Evolutionary conservation across 2,888 invertebrate species (phyloP), one percentile per base, ranked within the genome.

Genomic region (Cheilosia grossa): DNA sequence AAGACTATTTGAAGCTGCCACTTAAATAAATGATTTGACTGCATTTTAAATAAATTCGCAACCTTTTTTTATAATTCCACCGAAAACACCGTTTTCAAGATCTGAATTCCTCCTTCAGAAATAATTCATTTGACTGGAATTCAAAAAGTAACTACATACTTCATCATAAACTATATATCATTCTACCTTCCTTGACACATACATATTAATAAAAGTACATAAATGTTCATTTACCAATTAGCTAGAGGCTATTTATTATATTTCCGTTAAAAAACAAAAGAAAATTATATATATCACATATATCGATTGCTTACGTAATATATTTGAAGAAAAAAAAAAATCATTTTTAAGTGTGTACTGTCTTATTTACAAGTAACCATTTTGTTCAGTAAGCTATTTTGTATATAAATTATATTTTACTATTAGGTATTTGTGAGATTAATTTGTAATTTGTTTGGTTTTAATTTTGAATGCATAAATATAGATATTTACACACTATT

Each of bases 241-340:
- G 80, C 83, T 80, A 85, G 75, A 85, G 80, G 75, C 74, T 85
- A 75, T 66, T 81, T 85, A 75, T 66, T 81, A 42, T 72, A 75
- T 70, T 80, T 82, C 54, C 33, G 66, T 70, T 82, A 40, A 67
- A n/a, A 66, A 17, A 69, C 15, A 42, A 67, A 66, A 17, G 69
- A 19, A 42, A 17, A 47, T 44, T 49, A 58, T 17, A 58, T 69
- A 40, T 17, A 47, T 33, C 21, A 13, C 0, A 19, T 37, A 51
- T 17, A 69, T 58, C 33, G 58, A 51, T 54, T 47, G 44, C 42
- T 44, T 58, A 58, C n/a, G 27, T 24, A 51, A 21, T 19, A 9
- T 21, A 44, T 30, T 30, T 37, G 13, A 47, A 27, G 6, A 9
- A 44, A 19, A 19, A 15, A 51, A 21, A 3, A 53, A 42, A 27